phyloP scores from a whole-genome alignment of 2,888 invertebrate species.

The Epinotia bilunana region DNA sequence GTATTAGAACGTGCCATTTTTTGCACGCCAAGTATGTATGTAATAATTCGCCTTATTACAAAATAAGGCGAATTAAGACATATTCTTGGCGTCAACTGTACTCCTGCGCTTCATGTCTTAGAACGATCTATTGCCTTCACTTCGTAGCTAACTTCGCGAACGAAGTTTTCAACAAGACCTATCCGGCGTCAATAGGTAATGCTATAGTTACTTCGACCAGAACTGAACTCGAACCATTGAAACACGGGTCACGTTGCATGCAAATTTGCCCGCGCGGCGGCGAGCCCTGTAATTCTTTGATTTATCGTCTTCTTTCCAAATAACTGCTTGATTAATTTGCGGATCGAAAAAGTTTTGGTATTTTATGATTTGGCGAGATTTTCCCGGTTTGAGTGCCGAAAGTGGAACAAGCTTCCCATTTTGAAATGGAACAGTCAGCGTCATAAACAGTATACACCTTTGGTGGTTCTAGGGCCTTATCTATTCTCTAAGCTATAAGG shows the following conservation, averaged over 20 bases:
- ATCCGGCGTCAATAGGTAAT: constrained; percentile 9
- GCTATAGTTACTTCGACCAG: constrained; percentile 5
- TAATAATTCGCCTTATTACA: too few relatives aligned
- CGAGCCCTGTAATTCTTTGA: constrained; percentile 30
- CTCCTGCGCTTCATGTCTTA: too few relatives aligned
- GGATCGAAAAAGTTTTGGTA: constrained; percentile 16
- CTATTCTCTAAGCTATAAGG: too few relatives aligned
- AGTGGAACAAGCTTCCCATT: not conserved
- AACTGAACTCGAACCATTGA: constrained; percentile 9
- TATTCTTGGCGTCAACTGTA: too few relatives aligned
- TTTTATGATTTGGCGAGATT: constrained; percentile 1
- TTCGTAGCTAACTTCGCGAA: not conserved
- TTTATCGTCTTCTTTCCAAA: constrained; percentile 32
- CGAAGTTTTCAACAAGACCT: constrained; percentile 13
- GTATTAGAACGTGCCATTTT: too few relatives aligned
- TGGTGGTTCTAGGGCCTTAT: too few relatives aligned
- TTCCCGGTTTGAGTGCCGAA: not conserved
- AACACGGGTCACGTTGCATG: constrained; percentile 33
- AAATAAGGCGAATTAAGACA: too few relatives aligned
- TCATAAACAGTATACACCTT: too few relatives aligned
- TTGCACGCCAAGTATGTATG: too few relatives aligned
- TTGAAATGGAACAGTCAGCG: too few relatives aligned
- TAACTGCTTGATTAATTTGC: constrained; percentile 37
- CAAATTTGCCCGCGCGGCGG: constrained; percentile 30
- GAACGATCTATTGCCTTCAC: too few relatives aligned